A percentile compares a stretch with the other conserved stretches of the same genome.
Conservation (phyloP, 2,113 vertebrate genomes). For the Xerus inauris region DNA sequence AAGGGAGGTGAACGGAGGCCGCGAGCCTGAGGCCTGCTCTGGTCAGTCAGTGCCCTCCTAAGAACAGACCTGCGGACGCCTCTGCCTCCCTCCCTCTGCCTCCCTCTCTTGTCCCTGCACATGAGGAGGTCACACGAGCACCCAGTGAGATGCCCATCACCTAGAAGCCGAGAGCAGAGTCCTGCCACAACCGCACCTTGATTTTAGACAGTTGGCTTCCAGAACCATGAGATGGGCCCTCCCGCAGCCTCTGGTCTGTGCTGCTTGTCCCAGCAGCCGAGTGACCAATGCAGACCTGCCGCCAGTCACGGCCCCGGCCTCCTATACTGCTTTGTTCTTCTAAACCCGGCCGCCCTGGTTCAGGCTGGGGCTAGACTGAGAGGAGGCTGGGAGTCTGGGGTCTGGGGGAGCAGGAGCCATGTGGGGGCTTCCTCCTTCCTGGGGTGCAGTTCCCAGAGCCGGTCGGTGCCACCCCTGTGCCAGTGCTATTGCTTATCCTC, state of each 20-base stretch:
- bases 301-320: not conserved
- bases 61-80: not conserved
- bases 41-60: not conserved
- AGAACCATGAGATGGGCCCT: rapidly evolving
- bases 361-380: not conserved
- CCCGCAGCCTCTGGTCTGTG: not conserved
- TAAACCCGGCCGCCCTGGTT: rapidly evolving
- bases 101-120: not conserved
- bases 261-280: not conserved
- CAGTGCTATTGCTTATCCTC: rapidly evolving
- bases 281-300: not conserved
- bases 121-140: rapidly evolving
- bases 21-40: too few relatives aligned
- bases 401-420: rapidly evolving
- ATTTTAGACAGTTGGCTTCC: not conserved
- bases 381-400: not conserved
- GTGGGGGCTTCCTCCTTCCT: not conserved
- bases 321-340: not conserved
- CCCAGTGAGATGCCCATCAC: rapidly evolving
- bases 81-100: too few relatives aligned
- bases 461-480: rapidly evolving
- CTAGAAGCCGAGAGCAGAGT: not conserved
- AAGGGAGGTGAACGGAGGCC: rapidly evolving
- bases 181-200: not conserved
- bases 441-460: rapidly evolving